Base-by-base conservation (phyloP, 2,113 vertebrate species). In the Phoenicopterus ruber region DNA sequence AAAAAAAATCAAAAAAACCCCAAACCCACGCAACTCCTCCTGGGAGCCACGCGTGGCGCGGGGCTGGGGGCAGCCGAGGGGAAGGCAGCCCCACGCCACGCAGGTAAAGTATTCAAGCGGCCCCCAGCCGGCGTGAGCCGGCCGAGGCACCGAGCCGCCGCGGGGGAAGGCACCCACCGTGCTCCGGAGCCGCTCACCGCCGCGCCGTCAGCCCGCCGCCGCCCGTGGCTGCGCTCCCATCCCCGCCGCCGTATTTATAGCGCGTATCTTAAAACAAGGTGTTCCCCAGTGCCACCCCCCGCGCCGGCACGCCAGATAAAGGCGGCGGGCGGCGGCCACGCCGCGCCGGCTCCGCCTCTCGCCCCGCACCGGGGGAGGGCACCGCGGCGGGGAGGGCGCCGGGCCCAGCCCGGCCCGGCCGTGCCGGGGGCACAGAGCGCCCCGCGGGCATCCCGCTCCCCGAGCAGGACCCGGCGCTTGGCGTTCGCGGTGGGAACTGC, bases 171-270 rank as follows among this genome's bases (percentile, higher is more conserved):
- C n/a, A 97, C 97, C 90, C 95, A 97, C 97, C 97, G 97, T 54
- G 86, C 2, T 40, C 44, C 66, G 15, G 4, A 61, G 81, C 67
- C 26, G 62, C 3, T 47, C 61, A 28, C 55, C 14, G 52, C 42
- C 47, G 44, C 46, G 67, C 80, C 34, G 40, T 40, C 69, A 62
- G 70, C 82, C 71, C 70, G 62, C 86, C 72, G 71, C 17, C 19
- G 78, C 65, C 49, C 70, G 66, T 71, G 44, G 65, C 95, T 65
- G 92, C 42, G 50, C 93, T 95, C 97, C 94, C 97, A 98, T 98
- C 86, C 96, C 97, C 92, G 55, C 91, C 82, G 82, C 94, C 9
- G 96, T 96, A 97, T 98, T 98, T 98, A 98, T 98, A 98, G 88
- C 34, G 69, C 58, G 20, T 88, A 88, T 79, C 89, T 85, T 28